Conservation (phyloP, 2,888 invertebrate species). For the Neoaliturus tenellus region DNA sequence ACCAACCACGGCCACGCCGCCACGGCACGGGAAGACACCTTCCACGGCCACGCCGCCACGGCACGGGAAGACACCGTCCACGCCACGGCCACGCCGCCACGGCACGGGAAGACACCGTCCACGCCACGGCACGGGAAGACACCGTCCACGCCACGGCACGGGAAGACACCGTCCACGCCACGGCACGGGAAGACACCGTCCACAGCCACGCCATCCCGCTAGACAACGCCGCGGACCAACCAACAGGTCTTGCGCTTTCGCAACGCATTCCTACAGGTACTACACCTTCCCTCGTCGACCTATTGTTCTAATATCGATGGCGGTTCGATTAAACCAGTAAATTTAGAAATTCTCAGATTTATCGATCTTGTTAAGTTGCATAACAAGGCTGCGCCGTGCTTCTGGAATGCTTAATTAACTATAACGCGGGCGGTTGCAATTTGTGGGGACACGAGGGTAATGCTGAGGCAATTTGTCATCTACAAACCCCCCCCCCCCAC, state of each 20-base stretch:
- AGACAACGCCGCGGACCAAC: too few relatives aligned
- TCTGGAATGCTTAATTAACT: conserved; percentile 10
- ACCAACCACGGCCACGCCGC: too few relatives aligned
- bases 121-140: too few relatives aligned
- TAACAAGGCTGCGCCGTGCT: background rate
- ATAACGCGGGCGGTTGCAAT: conserved; percentile 1
- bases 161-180: too few relatives aligned
- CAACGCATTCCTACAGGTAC: conserved; percentile 20
- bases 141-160: too few relatives aligned
- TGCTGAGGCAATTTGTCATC: conserved; percentile 1
- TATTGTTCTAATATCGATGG: conserved; percentile 26
- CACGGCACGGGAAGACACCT: too few relatives aligned
- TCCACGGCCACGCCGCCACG: too few relatives aligned
- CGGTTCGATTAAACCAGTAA: background rate
- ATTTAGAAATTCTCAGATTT: background rate
- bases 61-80: too few relatives aligned
- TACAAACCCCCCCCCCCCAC: background rate
- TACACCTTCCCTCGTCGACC: background rate
- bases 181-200: too few relatives aligned
- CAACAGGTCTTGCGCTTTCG: background rate
- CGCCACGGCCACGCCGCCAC: too few relatives aligned
- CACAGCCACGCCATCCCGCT: too few relatives aligned
- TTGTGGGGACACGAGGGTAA: conserved; percentile 7
- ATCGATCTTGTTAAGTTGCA: conserved; percentile 4
- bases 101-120: too few relatives aligned